Percentiles rank a stretch among this genome's conserved stretches.
Evolutionary conservation across 2,797 vertebrate species (phyloP).

Genomic region (Etheostoma perlongum): DNA sequence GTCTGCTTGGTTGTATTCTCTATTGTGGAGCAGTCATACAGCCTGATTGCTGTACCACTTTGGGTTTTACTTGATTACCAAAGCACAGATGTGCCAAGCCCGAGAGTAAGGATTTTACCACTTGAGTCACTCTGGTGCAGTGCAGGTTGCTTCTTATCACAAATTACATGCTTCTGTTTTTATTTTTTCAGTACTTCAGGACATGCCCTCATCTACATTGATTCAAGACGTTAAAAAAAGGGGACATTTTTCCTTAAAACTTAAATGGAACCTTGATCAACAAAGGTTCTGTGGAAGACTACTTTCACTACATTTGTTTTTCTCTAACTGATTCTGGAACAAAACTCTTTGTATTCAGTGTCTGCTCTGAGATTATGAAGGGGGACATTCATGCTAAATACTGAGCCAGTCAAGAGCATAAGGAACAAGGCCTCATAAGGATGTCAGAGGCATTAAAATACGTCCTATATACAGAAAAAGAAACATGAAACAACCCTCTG

Average conservation of each 20-base stretch:
- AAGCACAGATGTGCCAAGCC: slow-evolving; percentile 8
- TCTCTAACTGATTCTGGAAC: slow-evolving; percentile 1
- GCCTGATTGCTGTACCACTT: slow-evolving; percentile 21
- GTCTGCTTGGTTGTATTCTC: slow-evolving; percentile 5
- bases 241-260: not conserved
- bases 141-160: not conserved
- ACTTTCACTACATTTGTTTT: not conserved
- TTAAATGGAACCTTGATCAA: not conserved
- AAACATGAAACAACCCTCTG: slow-evolving; percentile 21
- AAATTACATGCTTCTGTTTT: slow-evolving; percentile 12
- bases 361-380: not conserved
- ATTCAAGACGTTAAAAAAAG: not conserved
- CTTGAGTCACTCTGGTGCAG: slow-evolving; percentile 14
- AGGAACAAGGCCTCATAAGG: slow-evolving; percentile 14
- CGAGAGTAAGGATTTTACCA: slow-evolving; percentile 15
- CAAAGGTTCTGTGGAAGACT: not conserved
- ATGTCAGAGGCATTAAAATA: slow-evolving; percentile 33
- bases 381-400: not conserved
- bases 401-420: slow-evolving; percentile 7
- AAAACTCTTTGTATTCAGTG: slow-evolving; percentile 1
- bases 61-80: slow-evolving; percentile 1
- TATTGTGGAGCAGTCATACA: slow-evolving; percentile 5
- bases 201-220: not conserved
- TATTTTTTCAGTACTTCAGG: not conserved
- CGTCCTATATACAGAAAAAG: slow-evolving; percentile 41